These are phyloP conservation scores for Clangula hyemalis DNA, from an alignment of 2,797 vertebrate genomes.

Conservation along the genomic window DNA sequence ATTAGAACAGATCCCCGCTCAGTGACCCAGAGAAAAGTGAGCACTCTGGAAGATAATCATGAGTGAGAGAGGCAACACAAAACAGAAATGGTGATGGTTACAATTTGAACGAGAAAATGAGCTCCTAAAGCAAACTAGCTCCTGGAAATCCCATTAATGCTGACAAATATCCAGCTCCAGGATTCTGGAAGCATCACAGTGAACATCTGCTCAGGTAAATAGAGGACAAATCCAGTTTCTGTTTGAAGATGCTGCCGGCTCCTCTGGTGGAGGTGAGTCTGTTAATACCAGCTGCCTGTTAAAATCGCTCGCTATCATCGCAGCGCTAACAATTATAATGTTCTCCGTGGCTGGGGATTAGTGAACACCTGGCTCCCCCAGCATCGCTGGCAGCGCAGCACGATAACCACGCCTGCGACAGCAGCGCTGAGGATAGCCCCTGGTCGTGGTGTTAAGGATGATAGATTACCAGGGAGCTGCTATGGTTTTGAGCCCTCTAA, in stretches of 20 bases:
- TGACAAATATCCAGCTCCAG: slow-evolving; percentile 31
- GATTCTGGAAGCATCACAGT: not conserved
- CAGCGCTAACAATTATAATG: not conserved
- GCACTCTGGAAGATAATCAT: slow-evolving; percentile 15
- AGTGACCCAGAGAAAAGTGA: slow-evolving; percentile 52
- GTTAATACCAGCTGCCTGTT: not conserved
- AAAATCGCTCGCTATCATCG: not conserved
- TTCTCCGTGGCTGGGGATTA: not conserved
- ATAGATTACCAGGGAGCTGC: not conserved
- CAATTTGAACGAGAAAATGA: not conserved
- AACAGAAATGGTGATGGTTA: not conserved
- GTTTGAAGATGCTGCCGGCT: not conserved
- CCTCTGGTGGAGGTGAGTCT: not conserved
- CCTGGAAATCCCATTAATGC: slow-evolving; percentile 48
- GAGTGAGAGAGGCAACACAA: not conserved
- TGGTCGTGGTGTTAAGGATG: not conserved
- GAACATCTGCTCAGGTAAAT: slow-evolving; percentile 52
- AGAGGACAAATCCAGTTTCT: not conserved
- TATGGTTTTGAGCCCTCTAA: not conserved
- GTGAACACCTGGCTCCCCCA: slow-evolving; percentile 16
- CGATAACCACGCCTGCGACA: not conserved
- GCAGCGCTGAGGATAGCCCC: not conserved
- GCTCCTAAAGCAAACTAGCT: slow-evolving; percentile 48
- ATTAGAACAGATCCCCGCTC: slow-evolving; percentile 36
- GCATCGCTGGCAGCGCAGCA: not conserved